Conservation (phyloP, 2,113 vertebrate species). For the Mugil cephalus region DNA sequence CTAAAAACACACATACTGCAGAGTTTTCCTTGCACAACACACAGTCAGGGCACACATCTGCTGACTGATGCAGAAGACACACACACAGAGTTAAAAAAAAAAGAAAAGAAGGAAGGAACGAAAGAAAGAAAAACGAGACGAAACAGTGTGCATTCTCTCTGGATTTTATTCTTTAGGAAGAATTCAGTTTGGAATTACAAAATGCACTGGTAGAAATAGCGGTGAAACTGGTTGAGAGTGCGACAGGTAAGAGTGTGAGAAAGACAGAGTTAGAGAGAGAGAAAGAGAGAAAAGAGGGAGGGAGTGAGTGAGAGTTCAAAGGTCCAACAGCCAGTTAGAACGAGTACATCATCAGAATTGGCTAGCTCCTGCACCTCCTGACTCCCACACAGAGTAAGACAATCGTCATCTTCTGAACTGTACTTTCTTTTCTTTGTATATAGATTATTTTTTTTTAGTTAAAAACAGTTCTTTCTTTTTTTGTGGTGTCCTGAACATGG, state of each 20-base stretch:
- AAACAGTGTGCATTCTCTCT: conserved; percentile 85
- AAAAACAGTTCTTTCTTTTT: conserved; percentile 78
- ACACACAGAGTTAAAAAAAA: conserved; percentile 2
- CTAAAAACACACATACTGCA: no score
- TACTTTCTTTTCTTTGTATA: conserved; percentile 65
- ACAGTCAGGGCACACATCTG: no score
- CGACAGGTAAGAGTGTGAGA: conserved; percentile 70
- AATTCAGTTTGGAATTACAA: conserved; percentile 87
- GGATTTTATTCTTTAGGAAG: conserved; percentile 88
- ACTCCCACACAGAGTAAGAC: conserved; percentile 72
- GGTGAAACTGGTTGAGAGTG: conserved; percentile 80
- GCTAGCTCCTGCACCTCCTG: conserved; percentile 62
- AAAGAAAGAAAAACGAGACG: conserved; percentile 52
- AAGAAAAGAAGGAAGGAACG: background rate
- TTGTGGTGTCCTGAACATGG: conserved; percentile 81
- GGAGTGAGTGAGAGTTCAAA: conserved; percentile 72
- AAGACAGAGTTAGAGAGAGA: conserved; percentile 61
- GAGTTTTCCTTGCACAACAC: no score
- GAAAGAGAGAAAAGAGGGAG: conserved; percentile 55
- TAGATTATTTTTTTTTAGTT: conserved; percentile 59
- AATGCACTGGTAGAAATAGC: conserved; percentile 87
- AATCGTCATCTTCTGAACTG: conserved; percentile 78
- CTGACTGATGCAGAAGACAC: no score
- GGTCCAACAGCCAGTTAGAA: conserved; percentile 73
- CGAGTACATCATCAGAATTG: conserved; percentile 68